Evolutionary conservation across 2,888 invertebrate species (phyloP).

Genomic region (Chrysodeixis includens): DNA sequence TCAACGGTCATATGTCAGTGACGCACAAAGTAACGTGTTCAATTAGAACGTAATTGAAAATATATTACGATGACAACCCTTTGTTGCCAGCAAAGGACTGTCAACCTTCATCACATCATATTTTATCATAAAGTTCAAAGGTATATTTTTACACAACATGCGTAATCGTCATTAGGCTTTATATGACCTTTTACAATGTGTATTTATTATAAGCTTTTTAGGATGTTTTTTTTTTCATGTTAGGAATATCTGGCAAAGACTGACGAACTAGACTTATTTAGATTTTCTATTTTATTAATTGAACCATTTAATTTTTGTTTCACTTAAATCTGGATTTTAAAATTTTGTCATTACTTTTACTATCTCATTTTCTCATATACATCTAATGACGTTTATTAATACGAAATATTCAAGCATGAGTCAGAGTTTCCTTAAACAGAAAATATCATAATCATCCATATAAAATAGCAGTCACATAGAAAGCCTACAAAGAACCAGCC

Average conservation of each 20-base stretch:
- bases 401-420: no score
- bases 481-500: neutral
- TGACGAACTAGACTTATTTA: no score
- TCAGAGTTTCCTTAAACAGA: no score
- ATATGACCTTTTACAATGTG: neutral
- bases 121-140: constrained; percentile 11
- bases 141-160: neutral
- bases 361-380: no score
- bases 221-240: neutral
- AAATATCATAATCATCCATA: no score
- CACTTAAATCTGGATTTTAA: no score
- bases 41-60: constrained; percentile 8
- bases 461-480: neutral
- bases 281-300: no score
- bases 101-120: constrained; percentile 13
- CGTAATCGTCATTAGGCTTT: neutral
- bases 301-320: no score
- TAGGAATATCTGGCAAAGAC: no score
- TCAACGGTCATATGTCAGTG: constrained; percentile 2
- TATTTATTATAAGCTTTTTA: neutral
- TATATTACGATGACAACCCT: constrained; percentile 6
- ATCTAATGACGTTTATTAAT: no score
- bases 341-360: no score
- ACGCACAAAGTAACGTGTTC: constrained; percentile 9
- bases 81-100: constrained; percentile 2